These are phyloP conservation scores for Phylloscopus trochilus DNA, from an alignment of 2,113 vertebrate species.

Conservation along the genomic window DNA sequence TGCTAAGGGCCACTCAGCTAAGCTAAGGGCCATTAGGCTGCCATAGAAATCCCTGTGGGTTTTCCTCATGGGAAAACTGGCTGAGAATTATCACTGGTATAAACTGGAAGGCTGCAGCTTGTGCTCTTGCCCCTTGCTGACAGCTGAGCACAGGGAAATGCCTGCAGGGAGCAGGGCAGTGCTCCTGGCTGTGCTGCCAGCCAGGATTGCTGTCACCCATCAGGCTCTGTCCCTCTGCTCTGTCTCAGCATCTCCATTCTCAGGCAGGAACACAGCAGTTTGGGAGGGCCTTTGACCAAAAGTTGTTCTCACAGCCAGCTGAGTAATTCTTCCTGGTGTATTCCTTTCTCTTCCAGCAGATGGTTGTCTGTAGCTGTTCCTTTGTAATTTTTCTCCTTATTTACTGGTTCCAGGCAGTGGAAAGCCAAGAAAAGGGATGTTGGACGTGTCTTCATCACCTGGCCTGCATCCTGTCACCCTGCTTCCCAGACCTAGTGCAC, in stretches of 20 bases:
- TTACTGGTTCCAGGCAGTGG: background rate
- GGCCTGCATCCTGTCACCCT: background rate
- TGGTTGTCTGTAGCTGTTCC: background rate
- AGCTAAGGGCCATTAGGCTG: background rate
- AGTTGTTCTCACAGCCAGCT: background rate
- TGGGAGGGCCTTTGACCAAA: background rate
- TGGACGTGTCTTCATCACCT: background rate
- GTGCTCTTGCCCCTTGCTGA: background rate
- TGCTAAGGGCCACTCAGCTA: background rate
- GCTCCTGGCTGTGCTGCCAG: background rate
- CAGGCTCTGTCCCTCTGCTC: rapidly evolving
- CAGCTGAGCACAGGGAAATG: background rate
- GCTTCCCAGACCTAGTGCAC: background rate
- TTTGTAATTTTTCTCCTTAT: background rate
- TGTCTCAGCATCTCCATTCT: background rate
- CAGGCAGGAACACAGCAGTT: rapidly evolving
- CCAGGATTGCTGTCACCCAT: rapidly evolving
- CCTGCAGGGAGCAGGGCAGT: background rate
- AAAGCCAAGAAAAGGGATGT: background rate
- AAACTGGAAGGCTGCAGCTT: background rate
- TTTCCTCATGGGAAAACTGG: background rate
- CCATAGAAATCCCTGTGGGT: background rate
- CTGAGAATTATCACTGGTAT: background rate
- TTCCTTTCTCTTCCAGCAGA: background rate
- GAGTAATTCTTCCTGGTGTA: background rate